These are phyloP conservation scores for Orussus abietinus DNA, from an alignment of 1,140 invertebrate species.

Conservation along the genomic window DNA sequence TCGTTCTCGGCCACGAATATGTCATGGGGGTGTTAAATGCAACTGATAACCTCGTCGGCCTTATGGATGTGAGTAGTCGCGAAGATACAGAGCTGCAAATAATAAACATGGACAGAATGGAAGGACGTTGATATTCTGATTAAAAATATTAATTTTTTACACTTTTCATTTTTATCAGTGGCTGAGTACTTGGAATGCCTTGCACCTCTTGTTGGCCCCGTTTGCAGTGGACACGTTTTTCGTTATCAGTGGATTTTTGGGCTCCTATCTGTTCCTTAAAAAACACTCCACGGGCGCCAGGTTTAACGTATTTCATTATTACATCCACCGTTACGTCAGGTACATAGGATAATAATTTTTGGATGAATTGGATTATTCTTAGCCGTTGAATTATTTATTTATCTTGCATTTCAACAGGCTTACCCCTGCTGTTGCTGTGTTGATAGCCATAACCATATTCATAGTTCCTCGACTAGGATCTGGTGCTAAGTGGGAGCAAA, in stretches of 20 bases:
- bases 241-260: constrained; percentile 58
- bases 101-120: too few species aligned
- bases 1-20: constrained; percentile 43
- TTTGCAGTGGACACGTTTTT: constrained; percentile 59
- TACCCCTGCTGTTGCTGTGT: constrained; percentile 46
- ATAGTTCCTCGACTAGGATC: constrained; percentile 39
- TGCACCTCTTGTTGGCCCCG: constrained; percentile 38
- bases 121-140: neutral
- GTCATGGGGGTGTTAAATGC: constrained; percentile 18
- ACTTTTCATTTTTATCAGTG: constrained; percentile 19
- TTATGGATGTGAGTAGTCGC: constrained; percentile 14
- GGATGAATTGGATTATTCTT: constrained; percentile 1
- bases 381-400: constrained; percentile 1
- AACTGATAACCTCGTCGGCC: constrained; percentile 17
- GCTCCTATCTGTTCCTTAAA: constrained; percentile 56
- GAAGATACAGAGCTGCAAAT: constrained; percentile 1
- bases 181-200: constrained; percentile 14
- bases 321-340: constrained; percentile 43
- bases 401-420: constrained; percentile 33
- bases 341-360: constrained; percentile 12
- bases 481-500: constrained; percentile 44
- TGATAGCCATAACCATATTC: constrained; percentile 44
- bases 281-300: constrained; percentile 38
- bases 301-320: constrained; percentile 37
- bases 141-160: neutral